A percentile compares a stretch with the other conserved stretches of the same genome.
Evolutionary conservation across 2,797 vertebrate species (phyloP).

Genomic region (Carcharodon carcharias): DNA sequence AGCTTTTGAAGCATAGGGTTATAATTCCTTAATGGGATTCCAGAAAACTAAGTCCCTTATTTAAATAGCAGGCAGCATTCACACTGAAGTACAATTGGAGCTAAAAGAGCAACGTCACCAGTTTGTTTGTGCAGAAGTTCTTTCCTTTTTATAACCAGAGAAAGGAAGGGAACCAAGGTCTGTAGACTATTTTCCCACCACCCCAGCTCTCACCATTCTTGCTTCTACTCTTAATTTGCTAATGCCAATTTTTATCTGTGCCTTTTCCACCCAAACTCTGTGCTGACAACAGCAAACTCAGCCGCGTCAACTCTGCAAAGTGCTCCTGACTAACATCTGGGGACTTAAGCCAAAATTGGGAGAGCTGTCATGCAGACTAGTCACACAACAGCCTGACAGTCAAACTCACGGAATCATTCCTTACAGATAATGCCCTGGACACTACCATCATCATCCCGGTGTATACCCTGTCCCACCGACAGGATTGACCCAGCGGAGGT

Average conservation of each 20-base stretch:
- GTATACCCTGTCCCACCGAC: too few relatives aligned
- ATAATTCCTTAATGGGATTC: background rate
- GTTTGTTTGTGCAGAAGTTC: background rate
- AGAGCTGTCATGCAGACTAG: too few relatives aligned
- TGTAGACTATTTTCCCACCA: too few relatives aligned
- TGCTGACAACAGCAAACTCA: too few relatives aligned
- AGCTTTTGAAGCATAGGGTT: background rate
- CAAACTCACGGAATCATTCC: too few relatives aligned
- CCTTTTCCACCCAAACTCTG: background rate
- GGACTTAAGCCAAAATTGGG: too few relatives aligned
- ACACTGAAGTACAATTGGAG: background rate
- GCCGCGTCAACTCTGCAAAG: too few relatives aligned
- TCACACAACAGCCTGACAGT: too few relatives aligned
- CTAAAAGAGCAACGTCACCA: background rate
- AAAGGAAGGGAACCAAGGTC: background rate
- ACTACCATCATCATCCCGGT: too few relatives aligned
- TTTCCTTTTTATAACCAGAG: background rate
- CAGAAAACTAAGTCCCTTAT: background rate
- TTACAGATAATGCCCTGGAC: too few relatives aligned
- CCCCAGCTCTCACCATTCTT: background rate
- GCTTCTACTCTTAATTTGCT: background rate
- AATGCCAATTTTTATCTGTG: background rate
- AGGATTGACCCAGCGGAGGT: too few relatives aligned
- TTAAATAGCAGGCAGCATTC: background rate
- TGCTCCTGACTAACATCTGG: too few relatives aligned